Evolutionary conservation across 2,113 vertebrate genomes (phyloP).

Genomic region (Notarius lentiginosus): DNA sequence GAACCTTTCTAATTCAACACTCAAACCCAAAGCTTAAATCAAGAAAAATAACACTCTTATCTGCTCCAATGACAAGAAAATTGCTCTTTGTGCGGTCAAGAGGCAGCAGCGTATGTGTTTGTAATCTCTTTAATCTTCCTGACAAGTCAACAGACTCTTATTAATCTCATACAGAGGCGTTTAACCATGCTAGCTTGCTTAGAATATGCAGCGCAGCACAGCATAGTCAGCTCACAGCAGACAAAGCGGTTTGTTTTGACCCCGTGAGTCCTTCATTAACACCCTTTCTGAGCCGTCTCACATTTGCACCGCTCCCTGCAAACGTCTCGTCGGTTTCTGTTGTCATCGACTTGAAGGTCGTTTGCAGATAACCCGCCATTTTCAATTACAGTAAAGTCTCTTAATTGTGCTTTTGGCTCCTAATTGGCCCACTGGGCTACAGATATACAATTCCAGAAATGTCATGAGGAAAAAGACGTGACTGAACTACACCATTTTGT

Average conservation of each 20-base stretch:
- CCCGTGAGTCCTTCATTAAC: slow-evolving; percentile 53
- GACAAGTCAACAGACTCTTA: slow-evolving; percentile 43
- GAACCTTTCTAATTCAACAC: background rate
- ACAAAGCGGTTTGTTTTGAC: slow-evolving; percentile 40
- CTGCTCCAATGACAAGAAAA: slow-evolving; percentile 24
- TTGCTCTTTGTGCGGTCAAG: slow-evolving; percentile 8
- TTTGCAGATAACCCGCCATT: slow-evolving; percentile 38
- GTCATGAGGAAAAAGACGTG: background rate
- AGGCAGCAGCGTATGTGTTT: slow-evolving; percentile 16
- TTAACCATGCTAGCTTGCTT: slow-evolving; percentile 23
- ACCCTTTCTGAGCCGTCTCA: slow-evolving; percentile 42
- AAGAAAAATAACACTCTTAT: slow-evolving; percentile 17
- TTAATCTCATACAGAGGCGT: slow-evolving; percentile 35
- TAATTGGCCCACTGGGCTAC: slow-evolving; percentile 7
- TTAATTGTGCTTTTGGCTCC: slow-evolving; percentile 9
- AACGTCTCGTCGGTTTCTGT: slow-evolving; percentile 19
- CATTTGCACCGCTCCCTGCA: background rate
- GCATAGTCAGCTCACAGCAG: slow-evolving; percentile 23
- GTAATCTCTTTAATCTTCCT: slow-evolving; percentile 22
- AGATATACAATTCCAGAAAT: background rate
- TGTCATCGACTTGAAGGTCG: slow-evolving; percentile 43
- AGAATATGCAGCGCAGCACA: slow-evolving; percentile 11
- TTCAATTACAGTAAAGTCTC: slow-evolving; percentile 45
- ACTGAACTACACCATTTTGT: background rate
- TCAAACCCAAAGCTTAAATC: background rate